Evolutionary conservation across 1,140 invertebrate species (phyloP).

Genomic region (Eupristina koningsbergeri): DNA sequence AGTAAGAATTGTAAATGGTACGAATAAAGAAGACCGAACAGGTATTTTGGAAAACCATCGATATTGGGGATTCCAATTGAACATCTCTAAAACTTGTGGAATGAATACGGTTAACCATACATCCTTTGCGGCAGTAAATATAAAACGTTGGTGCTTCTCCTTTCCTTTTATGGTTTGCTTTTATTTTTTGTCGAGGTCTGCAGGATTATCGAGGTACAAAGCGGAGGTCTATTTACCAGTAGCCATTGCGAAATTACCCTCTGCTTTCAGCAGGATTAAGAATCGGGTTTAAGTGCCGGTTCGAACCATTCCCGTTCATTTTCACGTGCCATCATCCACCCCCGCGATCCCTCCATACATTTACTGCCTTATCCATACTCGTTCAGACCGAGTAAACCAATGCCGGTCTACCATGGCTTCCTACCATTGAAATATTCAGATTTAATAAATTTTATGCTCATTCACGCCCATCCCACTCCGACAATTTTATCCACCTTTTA

Average conservation of each 20-base stretch:
- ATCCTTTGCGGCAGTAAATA: constrained; percentile 49
- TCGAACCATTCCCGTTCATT: constrained; percentile 55
- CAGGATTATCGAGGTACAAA: constrained; percentile 56
- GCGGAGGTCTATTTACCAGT: constrained; percentile 54
- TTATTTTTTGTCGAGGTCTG: constrained; percentile 15
- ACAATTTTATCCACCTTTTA: not conserved
- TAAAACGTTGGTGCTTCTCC: constrained; percentile 54
- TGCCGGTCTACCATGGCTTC: constrained; percentile 8
- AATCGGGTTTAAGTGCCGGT: constrained; percentile 54
- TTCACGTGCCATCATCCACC: constrained; percentile 53
- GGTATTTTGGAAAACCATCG: not conserved
- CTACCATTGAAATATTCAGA: not conserved
- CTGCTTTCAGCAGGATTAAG: constrained; percentile 68
- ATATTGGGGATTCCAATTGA: constrained; percentile 38
- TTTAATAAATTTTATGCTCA: not conserved
- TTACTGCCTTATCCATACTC: constrained; percentile 49
- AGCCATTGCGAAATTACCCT: constrained; percentile 61
- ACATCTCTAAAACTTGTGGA: not conserved
- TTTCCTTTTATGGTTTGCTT: constrained; percentile 50
- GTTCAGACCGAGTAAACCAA: constrained; percentile 43
- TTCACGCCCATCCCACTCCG: not conserved
- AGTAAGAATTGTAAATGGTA: too few relatives aligned
- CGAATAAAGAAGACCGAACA: too few relatives aligned
- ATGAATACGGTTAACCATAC: constrained; percentile 42
- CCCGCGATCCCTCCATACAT: constrained; percentile 19